Evolutionary conservation across 2,113 vertebrate species (phyloP).

Genomic region (Pionites leucogaster): DNA sequence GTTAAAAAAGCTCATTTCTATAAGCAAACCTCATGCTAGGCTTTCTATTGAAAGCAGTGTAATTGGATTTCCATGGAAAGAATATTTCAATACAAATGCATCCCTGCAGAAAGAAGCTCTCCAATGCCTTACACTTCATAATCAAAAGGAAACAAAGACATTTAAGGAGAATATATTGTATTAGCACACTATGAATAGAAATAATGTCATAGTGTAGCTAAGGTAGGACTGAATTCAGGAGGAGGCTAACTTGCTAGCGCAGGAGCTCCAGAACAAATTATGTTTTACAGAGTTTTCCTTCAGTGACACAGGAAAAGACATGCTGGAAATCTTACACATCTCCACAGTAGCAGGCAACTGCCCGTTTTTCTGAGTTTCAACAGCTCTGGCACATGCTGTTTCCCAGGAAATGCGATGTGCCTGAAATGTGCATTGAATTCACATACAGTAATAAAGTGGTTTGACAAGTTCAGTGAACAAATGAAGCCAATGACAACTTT

Average conservation of each 20-base stretch:
- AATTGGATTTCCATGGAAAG: neutral
- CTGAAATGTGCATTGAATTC: neutral
- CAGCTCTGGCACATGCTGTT: neutral
- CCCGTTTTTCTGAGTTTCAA: neutral
- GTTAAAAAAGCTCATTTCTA: neutral
- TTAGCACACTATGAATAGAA: neutral
- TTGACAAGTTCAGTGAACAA: neutral
- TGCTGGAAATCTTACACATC: accelerated
- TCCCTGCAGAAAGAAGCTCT: neutral
- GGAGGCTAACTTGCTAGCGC: neutral
- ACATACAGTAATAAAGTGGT: neutral
- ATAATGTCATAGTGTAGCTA: neutral
- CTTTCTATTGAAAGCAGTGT: neutral
- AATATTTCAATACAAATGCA: neutral
- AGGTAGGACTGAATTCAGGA: neutral
- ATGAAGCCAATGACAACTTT: neutral
- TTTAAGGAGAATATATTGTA: neutral
- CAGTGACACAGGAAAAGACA: neutral
- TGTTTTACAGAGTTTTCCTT: neutral
- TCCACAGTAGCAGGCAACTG: neutral
- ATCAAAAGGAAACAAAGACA: neutral
- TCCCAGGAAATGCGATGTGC: neutral
- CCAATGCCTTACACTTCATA: neutral
- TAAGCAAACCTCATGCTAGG: neutral
- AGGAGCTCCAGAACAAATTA: neutral